These are phyloP conservation scores for Harpagifer antarcticus DNA, from an alignment of 2,797 vertebrate genomes.

Conservation along the genomic window DNA sequence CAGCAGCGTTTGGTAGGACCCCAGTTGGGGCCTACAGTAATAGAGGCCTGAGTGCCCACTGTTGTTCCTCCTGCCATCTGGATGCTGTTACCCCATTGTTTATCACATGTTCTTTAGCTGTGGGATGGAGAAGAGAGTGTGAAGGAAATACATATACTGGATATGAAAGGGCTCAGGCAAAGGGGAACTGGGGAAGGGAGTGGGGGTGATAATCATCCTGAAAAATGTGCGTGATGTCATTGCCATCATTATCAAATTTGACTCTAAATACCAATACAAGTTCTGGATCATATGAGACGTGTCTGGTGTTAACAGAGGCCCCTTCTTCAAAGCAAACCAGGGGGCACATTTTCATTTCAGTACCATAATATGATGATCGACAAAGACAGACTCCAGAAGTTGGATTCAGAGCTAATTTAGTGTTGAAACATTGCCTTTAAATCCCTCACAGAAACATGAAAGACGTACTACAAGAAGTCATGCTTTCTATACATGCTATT, in stretches of 20 bases:
- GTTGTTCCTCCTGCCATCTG: constrained; percentile 74
- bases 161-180: constrained; percentile 21
- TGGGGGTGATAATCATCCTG: constrained; percentile 27
- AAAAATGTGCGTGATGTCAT: constrained; percentile 40
- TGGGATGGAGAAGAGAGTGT: constrained; percentile 39
- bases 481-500: constrained; percentile 25
- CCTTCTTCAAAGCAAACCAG: constrained; percentile 41
- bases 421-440: constrained; percentile 17
- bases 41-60: constrained; percentile 71
- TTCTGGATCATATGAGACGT: constrained; percentile 26
- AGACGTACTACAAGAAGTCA: constrained; percentile 2
- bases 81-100: constrained; percentile 72
- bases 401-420: constrained; percentile 24
- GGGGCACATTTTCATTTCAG: constrained; percentile 31
- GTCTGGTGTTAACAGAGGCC: constrained; percentile 28
- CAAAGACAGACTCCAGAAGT: constrained; percentile 21
- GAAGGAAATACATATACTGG: constrained; percentile 47
- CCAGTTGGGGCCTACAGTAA: constrained; percentile 47
- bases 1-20: constrained; percentile 44
- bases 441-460: constrained; percentile 13
- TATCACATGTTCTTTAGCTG: constrained; percentile 60
- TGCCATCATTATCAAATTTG: constrained; percentile 41
- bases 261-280: constrained; percentile 21
- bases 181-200: constrained; percentile 9
- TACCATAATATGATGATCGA: constrained; percentile 30